phyloP scores from a whole-genome alignment of 2,113 vertebrate genomes.

The Podarcis raffonei region DNA sequence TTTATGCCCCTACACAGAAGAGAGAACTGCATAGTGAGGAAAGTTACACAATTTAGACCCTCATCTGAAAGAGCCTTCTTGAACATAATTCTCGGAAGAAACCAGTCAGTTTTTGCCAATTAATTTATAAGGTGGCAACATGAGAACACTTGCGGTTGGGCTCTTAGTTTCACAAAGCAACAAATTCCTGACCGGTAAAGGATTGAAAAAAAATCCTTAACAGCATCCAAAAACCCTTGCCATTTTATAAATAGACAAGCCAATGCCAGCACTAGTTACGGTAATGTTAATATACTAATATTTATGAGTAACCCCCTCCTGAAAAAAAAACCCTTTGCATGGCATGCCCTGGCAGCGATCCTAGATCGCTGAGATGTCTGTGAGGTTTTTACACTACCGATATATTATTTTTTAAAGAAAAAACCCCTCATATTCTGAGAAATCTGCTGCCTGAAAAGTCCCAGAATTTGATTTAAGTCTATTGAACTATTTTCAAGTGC shows the following conservation, averaged over 20 bases:
- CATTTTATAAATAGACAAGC: background rate
- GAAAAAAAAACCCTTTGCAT: background rate
- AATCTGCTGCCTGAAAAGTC: constrained; percentile 65
- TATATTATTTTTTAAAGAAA: constrained; percentile 44
- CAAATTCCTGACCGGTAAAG: background rate
- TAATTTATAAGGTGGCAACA: background rate
- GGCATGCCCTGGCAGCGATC: background rate
- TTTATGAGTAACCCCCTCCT: background rate
- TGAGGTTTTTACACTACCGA: constrained; percentile 50
- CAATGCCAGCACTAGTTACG: background rate
- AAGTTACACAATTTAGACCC: background rate
- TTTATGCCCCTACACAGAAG: background rate
- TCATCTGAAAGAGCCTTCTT: background rate
- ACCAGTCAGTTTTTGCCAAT: background rate
- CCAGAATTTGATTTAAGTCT: constrained; percentile 75
- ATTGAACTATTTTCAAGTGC: constrained; percentile 70
- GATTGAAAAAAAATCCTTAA: no score
- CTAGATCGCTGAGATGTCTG: constrained; percentile 32
- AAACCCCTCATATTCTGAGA: constrained; percentile 61
- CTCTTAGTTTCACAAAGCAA: background rate
- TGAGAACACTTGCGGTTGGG: background rate
- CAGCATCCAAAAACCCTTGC: background rate
- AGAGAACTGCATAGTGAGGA: background rate
- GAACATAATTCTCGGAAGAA: background rate
- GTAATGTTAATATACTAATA: background rate